phyloP scores from a whole-genome alignment of 2,888 invertebrate genomes.

The Mimachlamys varia region DNA sequence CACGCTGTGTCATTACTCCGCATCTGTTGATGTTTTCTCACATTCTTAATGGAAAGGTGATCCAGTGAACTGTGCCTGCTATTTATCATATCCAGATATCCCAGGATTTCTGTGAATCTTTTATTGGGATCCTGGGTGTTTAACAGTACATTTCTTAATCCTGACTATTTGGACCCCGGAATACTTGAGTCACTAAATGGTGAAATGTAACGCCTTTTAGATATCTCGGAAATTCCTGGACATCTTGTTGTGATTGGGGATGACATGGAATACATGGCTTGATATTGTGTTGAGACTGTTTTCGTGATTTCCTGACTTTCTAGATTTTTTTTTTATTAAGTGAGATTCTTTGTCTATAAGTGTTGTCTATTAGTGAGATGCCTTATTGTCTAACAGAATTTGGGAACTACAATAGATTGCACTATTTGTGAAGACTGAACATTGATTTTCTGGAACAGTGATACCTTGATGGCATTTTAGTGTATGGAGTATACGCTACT shows the following conservation, averaged over 20 bases:
- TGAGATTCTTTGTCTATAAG: background rate
- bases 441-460: no score
- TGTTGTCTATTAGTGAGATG: background rate
- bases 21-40: conserved; percentile 1
- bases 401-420: background rate
- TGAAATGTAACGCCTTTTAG: background rate
- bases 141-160: background rate
- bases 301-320: background rate
- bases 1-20: background rate
- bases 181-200: background rate
- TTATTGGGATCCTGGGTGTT: background rate
- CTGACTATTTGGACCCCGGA: background rate
- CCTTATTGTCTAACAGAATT: background rate
- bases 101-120: background rate
- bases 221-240: conserved; percentile 1
- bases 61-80: background rate
- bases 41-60: background rate
- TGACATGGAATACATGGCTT: background rate
- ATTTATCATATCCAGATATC: conserved; percentile 11
- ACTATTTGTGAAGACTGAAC: background rate
- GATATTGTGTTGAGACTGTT: background rate
- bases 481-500: no score
- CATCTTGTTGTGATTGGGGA: background rate
- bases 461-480: no score
- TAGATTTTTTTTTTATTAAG: background rate